Percentiles rank a stretch among this genome's conserved stretches.
phyloP scores from a whole-genome alignment of 1,140 invertebrate species.

The Zaprionus inermis region DNA sequence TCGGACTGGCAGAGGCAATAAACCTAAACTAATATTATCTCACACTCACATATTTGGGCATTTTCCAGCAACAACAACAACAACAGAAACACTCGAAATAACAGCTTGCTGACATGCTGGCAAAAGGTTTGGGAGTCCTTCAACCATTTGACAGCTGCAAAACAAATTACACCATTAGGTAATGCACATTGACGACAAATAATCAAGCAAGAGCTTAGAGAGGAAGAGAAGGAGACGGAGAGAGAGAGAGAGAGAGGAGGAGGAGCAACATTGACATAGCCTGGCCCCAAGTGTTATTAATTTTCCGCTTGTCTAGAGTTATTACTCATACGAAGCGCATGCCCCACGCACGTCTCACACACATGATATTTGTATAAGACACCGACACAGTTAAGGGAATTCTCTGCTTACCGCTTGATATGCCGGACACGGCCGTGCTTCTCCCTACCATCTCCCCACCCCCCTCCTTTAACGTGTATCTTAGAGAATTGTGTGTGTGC shows the following conservation, averaged over 20 bases:
- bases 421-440: constrained; percentile 38
- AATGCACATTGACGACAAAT: constrained; percentile 51
- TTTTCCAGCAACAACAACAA: constrained; percentile 3
- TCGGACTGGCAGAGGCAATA: neutral
- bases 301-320: constrained; percentile 81
- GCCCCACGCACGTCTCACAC: constrained; percentile 25
- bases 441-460: neutral
- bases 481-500: constrained; percentile 33
- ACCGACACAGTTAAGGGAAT: constrained; percentile 21
- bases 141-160: constrained; percentile 24
- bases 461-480: neutral
- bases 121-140: constrained; percentile 22
- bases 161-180: constrained; percentile 70
- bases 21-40: constrained; percentile 58
- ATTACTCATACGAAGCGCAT: constrained; percentile 71
- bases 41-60: constrained; percentile 39
- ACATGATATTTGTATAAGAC: constrained; percentile 30
- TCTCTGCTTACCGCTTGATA: constrained; percentile 28
- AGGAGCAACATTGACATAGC: constrained; percentile 41
- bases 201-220: constrained; percentile 15
- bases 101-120: neutral
- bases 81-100: neutral
- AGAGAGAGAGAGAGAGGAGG: neutral
- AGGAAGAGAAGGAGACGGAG: neutral
- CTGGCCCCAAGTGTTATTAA: constrained; percentile 75